Evolutionary conservation across 2,888 invertebrate species (phyloP).

Genomic region (Cactoblastis cactorum): DNA sequence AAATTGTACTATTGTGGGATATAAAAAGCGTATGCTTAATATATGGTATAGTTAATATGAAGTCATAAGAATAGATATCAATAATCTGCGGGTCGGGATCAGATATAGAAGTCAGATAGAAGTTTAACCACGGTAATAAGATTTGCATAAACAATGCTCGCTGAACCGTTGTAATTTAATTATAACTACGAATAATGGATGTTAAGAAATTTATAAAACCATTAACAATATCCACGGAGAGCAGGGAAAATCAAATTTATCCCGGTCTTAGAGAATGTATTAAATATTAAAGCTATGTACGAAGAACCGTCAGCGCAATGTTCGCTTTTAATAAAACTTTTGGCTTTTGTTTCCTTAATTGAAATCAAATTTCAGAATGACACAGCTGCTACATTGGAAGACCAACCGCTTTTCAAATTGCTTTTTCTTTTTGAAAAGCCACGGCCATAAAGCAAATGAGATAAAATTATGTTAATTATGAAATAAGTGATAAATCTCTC

Average conservation of each 20-base stretch:
- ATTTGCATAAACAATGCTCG: conserved; percentile 9
- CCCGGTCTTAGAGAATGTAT: conserved; percentile 31
- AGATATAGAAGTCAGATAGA: conserved; percentile 4
- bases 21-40: too few species aligned
- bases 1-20: too few species aligned
- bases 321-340: conserved; percentile 69
- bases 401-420: conserved; percentile 44
- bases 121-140: conserved; percentile 8
- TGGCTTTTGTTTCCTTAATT: conserved; percentile 68
- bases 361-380: conserved; percentile 68
- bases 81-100: not conserved
- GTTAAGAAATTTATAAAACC: conserved; percentile 16
- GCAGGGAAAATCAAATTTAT: conserved; percentile 33
- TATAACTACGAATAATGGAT: conserved; percentile 12
- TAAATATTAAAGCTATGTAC: conserved; percentile 42
- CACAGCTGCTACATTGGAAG: conserved; percentile 61
- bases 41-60: too few species aligned
- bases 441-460: conserved; percentile 4
- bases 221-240: conserved; percentile 15
- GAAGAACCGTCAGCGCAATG: conserved; percentile 43
- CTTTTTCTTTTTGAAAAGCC: conserved; percentile 29
- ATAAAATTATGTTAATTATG: conserved; percentile 13
- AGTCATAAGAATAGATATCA: too few species aligned
- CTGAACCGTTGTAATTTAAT: conserved; percentile 11
- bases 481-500: not conserved